Conservation (phyloP, 2,888 invertebrate genomes). For the Chaitophorus viminalis region DNA sequence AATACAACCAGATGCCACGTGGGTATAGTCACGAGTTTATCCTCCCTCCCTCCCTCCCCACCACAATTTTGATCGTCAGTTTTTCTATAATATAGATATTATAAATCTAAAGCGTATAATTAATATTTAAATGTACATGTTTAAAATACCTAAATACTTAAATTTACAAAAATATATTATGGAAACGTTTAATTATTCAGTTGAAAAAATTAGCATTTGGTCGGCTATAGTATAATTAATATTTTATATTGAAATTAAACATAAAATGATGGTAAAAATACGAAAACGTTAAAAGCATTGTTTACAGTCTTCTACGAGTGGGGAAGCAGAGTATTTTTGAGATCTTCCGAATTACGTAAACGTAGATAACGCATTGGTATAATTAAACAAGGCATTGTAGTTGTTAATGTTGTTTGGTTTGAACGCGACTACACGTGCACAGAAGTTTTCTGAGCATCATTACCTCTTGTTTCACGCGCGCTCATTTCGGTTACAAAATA, state of each 20-base stretch:
- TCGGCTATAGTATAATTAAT: neutral
- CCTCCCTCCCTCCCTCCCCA: too few species aligned
- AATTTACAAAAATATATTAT: too few species aligned
- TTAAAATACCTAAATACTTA: too few species aligned
- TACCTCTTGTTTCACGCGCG: neutral
- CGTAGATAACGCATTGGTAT: neutral
- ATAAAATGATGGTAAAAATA: neutral
- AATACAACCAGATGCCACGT: conserved; percentile 23
- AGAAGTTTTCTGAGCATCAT: neutral
- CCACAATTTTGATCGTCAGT: neutral
- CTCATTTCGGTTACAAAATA: neutral
- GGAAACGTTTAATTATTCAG: too few species aligned
- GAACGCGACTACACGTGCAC: neutral
- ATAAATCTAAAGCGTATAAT: too few species aligned
- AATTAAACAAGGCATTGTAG: neutral
- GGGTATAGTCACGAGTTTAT: conserved; percentile 39
- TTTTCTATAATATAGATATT: neutral
- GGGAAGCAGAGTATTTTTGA: neutral
- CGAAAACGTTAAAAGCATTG: neutral
- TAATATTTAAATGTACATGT: too few species aligned
- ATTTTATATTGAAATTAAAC: neutral
- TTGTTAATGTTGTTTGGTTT: neutral
- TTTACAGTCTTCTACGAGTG: neutral
- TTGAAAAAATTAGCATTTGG: neutral
- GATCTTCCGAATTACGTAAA: neutral